These are phyloP conservation scores for Larimichthys crocea DNA, from an alignment of 2,113 vertebrate species.

Conservation along the genomic window DNA sequence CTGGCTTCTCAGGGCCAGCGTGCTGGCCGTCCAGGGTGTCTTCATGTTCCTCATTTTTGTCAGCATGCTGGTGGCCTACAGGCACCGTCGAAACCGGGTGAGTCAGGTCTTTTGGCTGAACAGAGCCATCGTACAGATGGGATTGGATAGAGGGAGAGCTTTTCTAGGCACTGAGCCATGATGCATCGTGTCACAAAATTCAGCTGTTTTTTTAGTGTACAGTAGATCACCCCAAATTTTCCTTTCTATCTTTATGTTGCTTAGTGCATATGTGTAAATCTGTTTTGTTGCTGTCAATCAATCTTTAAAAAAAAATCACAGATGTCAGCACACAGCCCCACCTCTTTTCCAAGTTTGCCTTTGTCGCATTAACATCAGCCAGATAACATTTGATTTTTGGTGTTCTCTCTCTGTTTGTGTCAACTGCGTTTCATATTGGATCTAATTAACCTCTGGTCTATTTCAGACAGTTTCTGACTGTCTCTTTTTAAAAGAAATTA, in stretches of 20 bases:
- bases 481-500: no score
- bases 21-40: constrained; percentile 89
- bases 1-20: constrained; percentile 78
- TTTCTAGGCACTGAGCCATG: background rate
- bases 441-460: no score
- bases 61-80: constrained; percentile 93
- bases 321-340: no score
- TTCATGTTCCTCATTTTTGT: constrained; percentile 93
- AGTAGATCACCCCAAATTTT: no score
- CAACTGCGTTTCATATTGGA: no score
- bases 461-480: no score
- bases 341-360: no score
- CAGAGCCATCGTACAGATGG: constrained; percentile 1
- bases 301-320: no score
- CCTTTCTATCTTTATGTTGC: background rate
- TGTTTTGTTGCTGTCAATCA: background rate
- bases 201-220: background rate
- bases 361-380: no score
- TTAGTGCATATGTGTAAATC: no score
- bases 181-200: background rate
- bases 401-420: no score
- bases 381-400: no score
- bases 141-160: background rate
- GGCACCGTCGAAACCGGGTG: constrained; percentile 88
- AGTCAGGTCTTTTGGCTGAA: constrained; percentile 45